phyloP scores from a whole-genome alignment of 2,797 vertebrate genomes.

The Scolopax bukidnonensis region DNA sequence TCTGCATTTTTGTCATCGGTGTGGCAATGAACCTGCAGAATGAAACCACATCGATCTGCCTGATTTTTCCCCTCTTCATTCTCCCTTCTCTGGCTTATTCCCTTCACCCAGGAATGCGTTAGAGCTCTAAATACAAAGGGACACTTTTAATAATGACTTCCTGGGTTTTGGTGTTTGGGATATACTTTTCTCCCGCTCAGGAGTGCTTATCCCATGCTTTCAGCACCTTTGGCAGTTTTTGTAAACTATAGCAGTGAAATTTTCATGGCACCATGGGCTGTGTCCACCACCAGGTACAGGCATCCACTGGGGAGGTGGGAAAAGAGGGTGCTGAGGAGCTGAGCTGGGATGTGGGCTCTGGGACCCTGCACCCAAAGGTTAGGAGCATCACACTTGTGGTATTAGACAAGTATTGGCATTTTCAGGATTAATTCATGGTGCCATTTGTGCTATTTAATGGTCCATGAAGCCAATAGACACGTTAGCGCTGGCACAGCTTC shows the following conservation, averaged over 20 bases:
- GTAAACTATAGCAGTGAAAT: background rate
- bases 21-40: background rate
- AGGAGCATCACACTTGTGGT: background rate
- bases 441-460: conserved; percentile 42
- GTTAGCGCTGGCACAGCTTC: background rate
- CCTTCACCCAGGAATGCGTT: background rate
- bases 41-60: background rate
- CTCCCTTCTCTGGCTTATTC: conserved; percentile 1
- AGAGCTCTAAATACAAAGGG: background rate
- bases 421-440: conserved; percentile 29
- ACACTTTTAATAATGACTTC: background rate
- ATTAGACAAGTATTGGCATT: background rate
- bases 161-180: background rate
- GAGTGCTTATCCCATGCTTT: background rate
- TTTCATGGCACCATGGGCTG: background rate
- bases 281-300: background rate
- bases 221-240: background rate
- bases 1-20: background rate
- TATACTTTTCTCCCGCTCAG: background rate
- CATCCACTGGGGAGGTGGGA: background rate
- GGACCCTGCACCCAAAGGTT: background rate
- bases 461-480: background rate
- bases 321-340: background rate
- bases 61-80: fast-evolving
- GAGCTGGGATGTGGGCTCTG: background rate